Evolutionary conservation across 1,140 invertebrate genomes (phyloP).

Genomic region (Aphidius ervi): DNA sequence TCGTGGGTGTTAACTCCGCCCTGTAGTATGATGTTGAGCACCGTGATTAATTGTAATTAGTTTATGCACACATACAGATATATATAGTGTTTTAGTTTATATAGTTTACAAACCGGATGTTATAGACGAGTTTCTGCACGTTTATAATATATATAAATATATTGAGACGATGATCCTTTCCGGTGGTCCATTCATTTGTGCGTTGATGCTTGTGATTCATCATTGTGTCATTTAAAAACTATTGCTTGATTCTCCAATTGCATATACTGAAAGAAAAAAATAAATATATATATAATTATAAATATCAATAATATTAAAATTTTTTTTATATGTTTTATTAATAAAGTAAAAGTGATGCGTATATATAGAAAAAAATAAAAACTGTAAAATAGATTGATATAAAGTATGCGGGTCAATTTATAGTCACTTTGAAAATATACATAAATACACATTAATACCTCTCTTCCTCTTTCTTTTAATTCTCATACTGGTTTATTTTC

Average conservation of each 20-base stretch:
- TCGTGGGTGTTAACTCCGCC: conserved; percentile 23
- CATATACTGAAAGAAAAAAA: background rate
- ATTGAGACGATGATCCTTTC: background rate
- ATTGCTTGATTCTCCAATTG: too few species aligned
- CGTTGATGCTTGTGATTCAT: too few species aligned
- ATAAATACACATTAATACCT: conserved; percentile 46
- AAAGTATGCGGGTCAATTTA: conserved; percentile 35
- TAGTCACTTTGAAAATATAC: conserved; percentile 39
- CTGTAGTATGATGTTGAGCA: conserved; percentile 11
- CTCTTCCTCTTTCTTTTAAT: background rate
- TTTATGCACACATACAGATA: conserved; percentile 26
- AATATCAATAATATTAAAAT: too few species aligned
- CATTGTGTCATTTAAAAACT: too few species aligned
- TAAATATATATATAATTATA: background rate
- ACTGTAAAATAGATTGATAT: background rate
- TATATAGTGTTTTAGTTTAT: background rate
- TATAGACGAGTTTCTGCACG: background rate
- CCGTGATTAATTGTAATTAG: conserved; percentile 37
- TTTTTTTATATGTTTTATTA: too few species aligned
- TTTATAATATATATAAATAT: too few species aligned
- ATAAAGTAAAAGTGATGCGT: background rate
- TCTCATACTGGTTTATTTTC: conserved; percentile 15
- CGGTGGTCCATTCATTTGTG: background rate
- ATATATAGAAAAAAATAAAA: too few species aligned
- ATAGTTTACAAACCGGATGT: background rate